Evolutionary conservation across 1,140 invertebrate genomes (phyloP), one percentile per base, ranked within the genome.

Genomic region (Globodera ellingtonae): DNA sequence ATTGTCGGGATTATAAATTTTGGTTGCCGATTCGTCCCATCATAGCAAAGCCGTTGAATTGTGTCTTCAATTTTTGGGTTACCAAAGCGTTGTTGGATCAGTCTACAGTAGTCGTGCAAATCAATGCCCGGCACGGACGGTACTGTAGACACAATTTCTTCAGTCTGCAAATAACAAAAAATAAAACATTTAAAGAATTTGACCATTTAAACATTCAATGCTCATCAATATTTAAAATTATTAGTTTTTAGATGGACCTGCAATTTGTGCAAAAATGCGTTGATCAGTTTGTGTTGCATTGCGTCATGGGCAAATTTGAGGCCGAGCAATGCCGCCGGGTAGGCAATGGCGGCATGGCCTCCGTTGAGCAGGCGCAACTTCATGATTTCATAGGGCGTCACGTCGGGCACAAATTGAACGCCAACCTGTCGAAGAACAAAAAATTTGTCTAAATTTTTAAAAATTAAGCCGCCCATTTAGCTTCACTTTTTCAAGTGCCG

Each of bases 341-440:
- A 70, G 35, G 67, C 67, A 35, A 70, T 35, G 10, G 66, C 66
- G 5, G 66, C n/a, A 69, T 69, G 66, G 18, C 66, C 66, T 8
- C 66, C 66, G 66, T 70, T 70, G 21, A 70, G 67, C 35, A 70
- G 24, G 67, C 67, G 67, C 67, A 70, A 47, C 67, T 70, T 70
- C 67, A 70, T 70, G 5, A 70, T 35, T 21, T 70, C 67, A 47
- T 70, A 70, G 35, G 67, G 67, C 35, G 67, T 47, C 24, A 70
- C 67, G 18, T 70, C 67, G 35, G 67, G 67, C 35, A 70, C 67
- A 70, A 70, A 70, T 70, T 70, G 21, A 18, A 70, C 67, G 24
- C 67, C 67, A 35, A 70, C 67, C 46, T 47, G 5, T 52, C 52
- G 48, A 50, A 50, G 24, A 35, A 35, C 0, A 35, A 35, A 35